Evolutionary conservation across 2,797 vertebrate species (phyloP).

Genomic region (Sylvilagus floridanus): DNA sequence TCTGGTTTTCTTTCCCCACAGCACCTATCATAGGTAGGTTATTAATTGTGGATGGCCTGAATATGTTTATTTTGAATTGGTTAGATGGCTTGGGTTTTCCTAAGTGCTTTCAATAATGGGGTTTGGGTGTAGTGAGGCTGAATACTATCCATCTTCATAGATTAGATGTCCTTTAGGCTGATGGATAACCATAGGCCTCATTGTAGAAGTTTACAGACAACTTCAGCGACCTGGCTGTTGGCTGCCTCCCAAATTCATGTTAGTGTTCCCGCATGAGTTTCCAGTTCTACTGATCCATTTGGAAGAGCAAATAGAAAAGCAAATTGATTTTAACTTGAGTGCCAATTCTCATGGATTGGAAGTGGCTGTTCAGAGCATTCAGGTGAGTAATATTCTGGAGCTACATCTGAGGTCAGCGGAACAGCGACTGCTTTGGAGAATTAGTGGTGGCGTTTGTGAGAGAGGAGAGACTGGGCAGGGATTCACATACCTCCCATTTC

Average conservation of each 20-base stretch:
- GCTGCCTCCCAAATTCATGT: background rate
- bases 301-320: slow-evolving; percentile 36
- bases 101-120: background rate
- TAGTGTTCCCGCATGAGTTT: background rate
- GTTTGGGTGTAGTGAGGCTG: background rate
- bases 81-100: slow-evolving; percentile 7
- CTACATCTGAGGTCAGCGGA: background rate
- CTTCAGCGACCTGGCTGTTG: background rate
- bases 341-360: background rate
- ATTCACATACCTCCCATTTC: background rate
- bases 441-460: background rate
- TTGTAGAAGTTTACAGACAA: background rate
- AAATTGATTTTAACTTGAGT: slow-evolving; percentile 11
- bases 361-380: background rate
- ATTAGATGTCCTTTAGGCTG: background rate
- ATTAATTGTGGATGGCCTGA: background rate
- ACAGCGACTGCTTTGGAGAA: background rate
- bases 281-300: slow-evolving; percentile 7
- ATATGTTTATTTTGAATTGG: background rate
- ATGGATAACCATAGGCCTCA: background rate
- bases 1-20: background rate
- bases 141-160: background rate
- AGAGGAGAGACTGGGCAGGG: background rate
- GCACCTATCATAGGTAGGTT: too few species aligned
- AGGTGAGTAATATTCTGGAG: background rate